A percentile compares a stretch with the other conserved stretches of the same genome.
Evolutionary conservation across 2,113 vertebrate species (phyloP).

Genomic region (Tursiops truncatus): DNA sequence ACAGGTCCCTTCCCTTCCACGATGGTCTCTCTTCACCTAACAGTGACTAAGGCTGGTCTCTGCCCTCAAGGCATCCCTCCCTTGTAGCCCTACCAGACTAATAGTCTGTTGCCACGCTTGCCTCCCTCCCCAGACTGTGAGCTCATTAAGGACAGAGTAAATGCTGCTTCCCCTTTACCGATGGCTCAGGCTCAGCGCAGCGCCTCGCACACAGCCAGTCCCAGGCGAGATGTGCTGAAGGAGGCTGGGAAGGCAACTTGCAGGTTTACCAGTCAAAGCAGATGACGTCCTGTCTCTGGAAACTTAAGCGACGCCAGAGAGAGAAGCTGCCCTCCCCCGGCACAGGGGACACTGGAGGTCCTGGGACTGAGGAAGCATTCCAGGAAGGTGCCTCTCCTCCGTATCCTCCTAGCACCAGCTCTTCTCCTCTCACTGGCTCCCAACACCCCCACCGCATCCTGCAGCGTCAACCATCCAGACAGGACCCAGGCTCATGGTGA

Average conservation of each 20-base stretch:
- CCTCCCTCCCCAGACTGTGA: constrained; percentile 21
- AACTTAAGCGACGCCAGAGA: background rate
- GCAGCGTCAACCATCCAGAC: background rate
- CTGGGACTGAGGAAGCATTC: background rate
- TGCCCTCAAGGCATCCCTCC: constrained; percentile 33
- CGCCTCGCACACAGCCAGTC: background rate
- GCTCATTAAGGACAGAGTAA: constrained; percentile 49
- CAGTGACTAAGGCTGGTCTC: background rate
- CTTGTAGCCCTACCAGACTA: background rate
- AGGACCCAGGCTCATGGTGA: background rate
- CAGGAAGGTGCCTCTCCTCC: background rate
- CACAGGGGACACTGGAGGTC: background rate
- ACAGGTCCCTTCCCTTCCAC: background rate
- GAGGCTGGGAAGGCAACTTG: background rate
- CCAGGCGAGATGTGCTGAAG: background rate
- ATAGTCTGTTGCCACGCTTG: constrained; percentile 29
- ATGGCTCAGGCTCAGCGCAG: background rate
- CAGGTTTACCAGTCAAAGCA: background rate
- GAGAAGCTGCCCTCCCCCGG: background rate
- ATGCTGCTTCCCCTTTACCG: background rate
- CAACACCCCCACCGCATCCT: background rate
- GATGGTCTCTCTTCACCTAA: background rate
- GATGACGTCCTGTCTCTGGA: background rate
- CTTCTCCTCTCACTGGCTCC: background rate
- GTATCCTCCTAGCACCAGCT: background rate